Evolutionary conservation across 2,113 vertebrate genomes (phyloP).

Genomic region (Tichodroma muraria): DNA sequence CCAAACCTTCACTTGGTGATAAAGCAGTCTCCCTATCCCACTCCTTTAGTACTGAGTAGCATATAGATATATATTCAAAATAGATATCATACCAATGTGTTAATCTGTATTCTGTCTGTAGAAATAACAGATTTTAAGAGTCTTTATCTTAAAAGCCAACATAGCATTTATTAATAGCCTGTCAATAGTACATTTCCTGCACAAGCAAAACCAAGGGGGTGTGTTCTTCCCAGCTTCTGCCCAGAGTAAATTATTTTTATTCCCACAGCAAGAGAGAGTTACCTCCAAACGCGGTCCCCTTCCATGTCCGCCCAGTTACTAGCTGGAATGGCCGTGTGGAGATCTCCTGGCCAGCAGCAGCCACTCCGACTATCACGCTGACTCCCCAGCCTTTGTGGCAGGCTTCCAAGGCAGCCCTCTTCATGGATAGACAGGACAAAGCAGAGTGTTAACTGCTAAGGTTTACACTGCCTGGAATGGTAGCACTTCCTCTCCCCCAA

Average conservation of each 20-base stretch:
- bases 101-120: not conserved
- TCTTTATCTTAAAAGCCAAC: not conserved
- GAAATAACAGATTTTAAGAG: not conserved
- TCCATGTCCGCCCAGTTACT: constrained; percentile 78
- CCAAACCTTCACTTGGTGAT: not conserved
- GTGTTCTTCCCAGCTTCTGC: not conserved
- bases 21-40: not conserved
- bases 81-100: not conserved
- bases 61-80: not conserved
- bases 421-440: not conserved
- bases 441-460: not conserved
- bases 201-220: not conserved
- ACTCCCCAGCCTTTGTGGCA: constrained; percentile 83
- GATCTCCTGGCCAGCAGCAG: constrained; percentile 75
- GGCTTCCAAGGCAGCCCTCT: constrained; percentile 79
- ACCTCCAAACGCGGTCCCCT: constrained; percentile 82
- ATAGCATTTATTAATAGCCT: not conserved
- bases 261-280: not conserved
- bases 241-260: not conserved
- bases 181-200: not conserved
- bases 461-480: not conserved
- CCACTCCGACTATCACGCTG: constrained; percentile 77
- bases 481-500: not conserved
- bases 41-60: not conserved
- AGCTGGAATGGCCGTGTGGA: constrained; percentile 80